Conservation (phyloP, 2,888 invertebrate species). For the Orchestes rusci region DNA sequence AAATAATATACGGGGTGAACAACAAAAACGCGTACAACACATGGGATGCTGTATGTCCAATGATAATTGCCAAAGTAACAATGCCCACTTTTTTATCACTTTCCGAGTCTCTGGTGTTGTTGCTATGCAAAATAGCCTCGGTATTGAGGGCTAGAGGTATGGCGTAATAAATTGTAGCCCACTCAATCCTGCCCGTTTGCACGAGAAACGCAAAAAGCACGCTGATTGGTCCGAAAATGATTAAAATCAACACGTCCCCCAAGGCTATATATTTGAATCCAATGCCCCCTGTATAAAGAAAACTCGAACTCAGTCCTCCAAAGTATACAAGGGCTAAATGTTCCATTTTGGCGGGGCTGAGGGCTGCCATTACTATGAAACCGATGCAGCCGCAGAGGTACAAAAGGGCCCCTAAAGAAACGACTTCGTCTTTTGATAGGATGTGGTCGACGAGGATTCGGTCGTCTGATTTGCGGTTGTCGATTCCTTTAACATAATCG, state of each 20-base stretch:
- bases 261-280: constrained; percentile 93
- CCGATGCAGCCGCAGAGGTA: constrained; percentile 74
- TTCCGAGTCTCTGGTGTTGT: constrained; percentile 88
- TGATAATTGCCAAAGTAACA: constrained; percentile 88
- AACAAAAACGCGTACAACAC: constrained; percentile 82
- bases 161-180: constrained; percentile 88
- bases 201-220: constrained; percentile 90
- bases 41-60: constrained; percentile 87
- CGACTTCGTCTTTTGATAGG: constrained; percentile 69
- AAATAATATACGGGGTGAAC: constrained; percentile 85
- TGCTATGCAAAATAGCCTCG: constrained; percentile 91
- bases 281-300: constrained; percentile 94
- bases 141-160: constrained; percentile 90
- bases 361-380: constrained; percentile 39
- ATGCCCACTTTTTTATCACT: constrained; percentile 84
- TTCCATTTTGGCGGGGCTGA: constrained; percentile 90
- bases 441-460: constrained; percentile 91
- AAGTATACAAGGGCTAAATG: constrained; percentile 91
- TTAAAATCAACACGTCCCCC: constrained; percentile 85
- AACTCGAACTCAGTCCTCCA: constrained; percentile 90
- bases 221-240: constrained; percentile 90
- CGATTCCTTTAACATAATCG: constrained; percentile 87
- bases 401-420: constrained; percentile 76
- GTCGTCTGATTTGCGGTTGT: constrained; percentile 88
- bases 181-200: constrained; percentile 86